These are phyloP conservation scores for Nycticebus coucang DNA, from an alignment of 2,113 vertebrate species.

Conservation along the genomic window DNA sequence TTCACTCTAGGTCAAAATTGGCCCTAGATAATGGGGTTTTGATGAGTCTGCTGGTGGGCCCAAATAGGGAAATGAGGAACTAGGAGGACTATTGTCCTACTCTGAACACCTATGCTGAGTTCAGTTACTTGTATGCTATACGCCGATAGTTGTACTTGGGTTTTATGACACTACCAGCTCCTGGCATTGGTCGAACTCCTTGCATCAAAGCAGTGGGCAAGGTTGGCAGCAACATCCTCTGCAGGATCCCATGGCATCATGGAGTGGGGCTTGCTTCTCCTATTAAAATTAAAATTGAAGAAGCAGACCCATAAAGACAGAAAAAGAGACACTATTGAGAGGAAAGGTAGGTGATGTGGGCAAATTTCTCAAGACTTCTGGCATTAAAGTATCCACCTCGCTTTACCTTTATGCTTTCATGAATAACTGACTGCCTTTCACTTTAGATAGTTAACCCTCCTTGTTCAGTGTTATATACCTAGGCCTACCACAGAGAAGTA, in stretches of 20 bases:
- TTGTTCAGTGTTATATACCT: neutral
- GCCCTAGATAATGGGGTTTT: neutral
- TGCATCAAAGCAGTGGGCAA: neutral
- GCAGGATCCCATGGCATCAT: neutral
- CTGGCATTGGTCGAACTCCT: neutral
- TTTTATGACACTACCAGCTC: neutral
- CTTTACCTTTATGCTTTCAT: conserved; percentile 8
- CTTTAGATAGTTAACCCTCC: neutral
- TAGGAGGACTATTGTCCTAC: neutral
- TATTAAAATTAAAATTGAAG: neutral
- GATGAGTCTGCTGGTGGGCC: neutral
- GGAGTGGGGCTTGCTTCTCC: neutral
- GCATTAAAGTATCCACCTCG: neutral
- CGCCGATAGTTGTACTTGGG: neutral
- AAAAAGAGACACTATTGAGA: neutral
- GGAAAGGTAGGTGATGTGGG: neutral
- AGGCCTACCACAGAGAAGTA: neutral
- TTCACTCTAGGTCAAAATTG: neutral
- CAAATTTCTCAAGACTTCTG: neutral
- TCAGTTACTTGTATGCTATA: neutral
- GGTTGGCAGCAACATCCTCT: neutral
- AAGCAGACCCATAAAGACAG: neutral
- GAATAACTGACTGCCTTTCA: neutral
- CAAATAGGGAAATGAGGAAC: neutral
- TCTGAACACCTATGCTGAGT: neutral